These are phyloP conservation scores for Gallinago undulata DNA, from an alignment of 2,113 vertebrate species.

Conservation along the genomic window DNA sequence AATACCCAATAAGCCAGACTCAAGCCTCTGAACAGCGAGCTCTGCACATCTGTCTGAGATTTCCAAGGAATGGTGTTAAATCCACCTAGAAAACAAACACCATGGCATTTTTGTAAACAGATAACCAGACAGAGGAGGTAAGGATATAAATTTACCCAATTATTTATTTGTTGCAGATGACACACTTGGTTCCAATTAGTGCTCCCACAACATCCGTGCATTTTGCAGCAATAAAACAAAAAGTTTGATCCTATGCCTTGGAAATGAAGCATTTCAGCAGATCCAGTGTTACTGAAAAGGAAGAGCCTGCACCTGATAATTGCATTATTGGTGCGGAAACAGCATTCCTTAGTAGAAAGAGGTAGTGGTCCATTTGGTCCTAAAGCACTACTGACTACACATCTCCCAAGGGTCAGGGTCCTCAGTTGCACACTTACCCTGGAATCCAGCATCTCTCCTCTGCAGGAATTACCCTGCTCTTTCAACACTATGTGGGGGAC, in stretches of 20 bases:
- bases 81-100: not conserved
- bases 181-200: not conserved
- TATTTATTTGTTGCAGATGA: not conserved
- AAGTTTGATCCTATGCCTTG: not conserved
- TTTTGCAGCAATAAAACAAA: not conserved
- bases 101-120: not conserved
- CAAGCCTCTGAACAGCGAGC: not conserved
- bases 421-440: not conserved
- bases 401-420: no score
- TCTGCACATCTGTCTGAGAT: not conserved
- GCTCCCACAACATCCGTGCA: not conserved
- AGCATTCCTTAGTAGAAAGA: not conserved
- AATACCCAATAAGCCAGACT: not conserved
- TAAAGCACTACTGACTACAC: not conserved
- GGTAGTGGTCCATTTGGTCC: not conserved
- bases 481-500: not conserved
- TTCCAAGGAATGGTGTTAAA: not conserved
- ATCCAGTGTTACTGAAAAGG: not conserved
- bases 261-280: not conserved
- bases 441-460: not conserved
- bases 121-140: not conserved
- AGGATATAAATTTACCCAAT: not conserved
- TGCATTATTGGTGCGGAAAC: not conserved
- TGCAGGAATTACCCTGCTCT: not conserved
- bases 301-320: not conserved